Evolutionary conservation across 2,888 invertebrate species (phyloP).

Genomic region (Pollenia amentaria): DNA sequence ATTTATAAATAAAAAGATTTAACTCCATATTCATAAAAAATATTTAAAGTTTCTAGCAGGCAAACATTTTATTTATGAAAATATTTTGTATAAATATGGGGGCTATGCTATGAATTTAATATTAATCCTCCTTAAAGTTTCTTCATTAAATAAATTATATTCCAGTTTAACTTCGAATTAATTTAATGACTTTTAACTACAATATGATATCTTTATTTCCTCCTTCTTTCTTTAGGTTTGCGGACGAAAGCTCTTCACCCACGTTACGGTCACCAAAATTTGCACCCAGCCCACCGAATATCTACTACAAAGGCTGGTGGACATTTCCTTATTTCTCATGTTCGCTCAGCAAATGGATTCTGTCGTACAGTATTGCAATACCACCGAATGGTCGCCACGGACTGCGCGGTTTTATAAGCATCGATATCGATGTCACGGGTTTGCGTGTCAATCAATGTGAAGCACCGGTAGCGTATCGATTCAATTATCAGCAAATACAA

Average conservation of each 20-base stretch:
- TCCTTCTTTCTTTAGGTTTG: conserved; percentile 85
- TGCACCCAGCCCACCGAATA: conserved; percentile 87
- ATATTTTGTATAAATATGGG: no score
- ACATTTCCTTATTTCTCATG: conserved; percentile 95
- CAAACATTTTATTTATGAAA: no score
- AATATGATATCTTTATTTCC: background rate
- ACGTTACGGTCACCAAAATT: conserved; percentile 88
- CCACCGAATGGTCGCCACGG: conserved; percentile 86
- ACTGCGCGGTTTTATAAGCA: conserved; percentile 87
- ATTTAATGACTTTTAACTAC: background rate
- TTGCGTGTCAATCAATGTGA: conserved; percentile 96
- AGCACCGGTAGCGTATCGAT: conserved; percentile 80
- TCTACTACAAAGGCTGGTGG: conserved; percentile 92
- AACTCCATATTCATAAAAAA: no score
- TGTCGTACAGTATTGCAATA: conserved; percentile 92
- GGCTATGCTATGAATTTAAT: background rate
- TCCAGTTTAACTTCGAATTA: background rate
- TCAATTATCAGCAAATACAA: conserved; percentile 78
- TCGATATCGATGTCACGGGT: conserved; percentile 92
- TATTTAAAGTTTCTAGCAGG: no score
- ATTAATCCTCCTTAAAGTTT: conserved; percentile 37
- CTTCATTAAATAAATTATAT: background rate
- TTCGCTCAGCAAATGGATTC: conserved; percentile 90
- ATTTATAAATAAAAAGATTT: no score
- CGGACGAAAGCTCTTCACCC: conserved; percentile 86